Evolutionary conservation across 2,888 invertebrate genomes (phyloP).

Genomic region (Yponomeuta evonymella): DNA sequence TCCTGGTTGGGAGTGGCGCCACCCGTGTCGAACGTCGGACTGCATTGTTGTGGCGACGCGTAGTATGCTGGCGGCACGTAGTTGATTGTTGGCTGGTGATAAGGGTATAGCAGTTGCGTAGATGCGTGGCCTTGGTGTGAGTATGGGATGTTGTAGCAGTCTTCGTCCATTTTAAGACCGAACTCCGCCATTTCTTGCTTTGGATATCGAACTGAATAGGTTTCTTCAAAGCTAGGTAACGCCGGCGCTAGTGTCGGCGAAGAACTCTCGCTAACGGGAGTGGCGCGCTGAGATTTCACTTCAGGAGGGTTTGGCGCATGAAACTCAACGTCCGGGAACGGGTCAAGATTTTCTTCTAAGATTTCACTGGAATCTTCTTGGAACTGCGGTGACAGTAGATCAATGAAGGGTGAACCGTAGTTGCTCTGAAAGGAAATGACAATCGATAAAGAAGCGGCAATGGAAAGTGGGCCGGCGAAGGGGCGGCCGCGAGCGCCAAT

Average conservation of each 20-base stretch:
- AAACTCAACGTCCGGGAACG: constrained; percentile 82
- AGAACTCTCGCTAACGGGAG: constrained; percentile 62
- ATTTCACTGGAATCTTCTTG: constrained; percentile 83
- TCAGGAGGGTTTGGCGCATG: constrained; percentile 64
- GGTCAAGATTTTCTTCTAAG: constrained; percentile 83
- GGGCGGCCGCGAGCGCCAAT: constrained; percentile 60
- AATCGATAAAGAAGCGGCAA: constrained; percentile 30
- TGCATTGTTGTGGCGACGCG: constrained; percentile 76
- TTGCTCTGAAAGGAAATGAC: constrained; percentile 80
- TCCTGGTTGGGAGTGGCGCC: constrained; percentile 76
- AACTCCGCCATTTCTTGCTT: constrained; percentile 79
- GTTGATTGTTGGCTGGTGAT: constrained; percentile 75
- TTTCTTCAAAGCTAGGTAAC: constrained; percentile 92
- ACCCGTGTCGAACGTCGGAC: constrained; percentile 68
- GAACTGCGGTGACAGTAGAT: constrained; percentile 84
- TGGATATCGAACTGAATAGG: constrained; percentile 86
- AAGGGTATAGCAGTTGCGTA: constrained; percentile 75
- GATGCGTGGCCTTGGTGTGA: constrained; percentile 77
- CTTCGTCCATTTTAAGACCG: constrained; percentile 91
- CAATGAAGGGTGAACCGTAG: constrained; percentile 87
- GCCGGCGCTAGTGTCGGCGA: constrained; percentile 76
- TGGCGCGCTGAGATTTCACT: constrained; percentile 58
- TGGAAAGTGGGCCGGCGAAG: constrained; percentile 26
- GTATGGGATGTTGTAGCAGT: constrained; percentile 82
- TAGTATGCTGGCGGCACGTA: constrained; percentile 76